Evolutionary conservation across 2,888 invertebrate species (phyloP).

Genomic region (Drosophila neotestacea): DNA sequence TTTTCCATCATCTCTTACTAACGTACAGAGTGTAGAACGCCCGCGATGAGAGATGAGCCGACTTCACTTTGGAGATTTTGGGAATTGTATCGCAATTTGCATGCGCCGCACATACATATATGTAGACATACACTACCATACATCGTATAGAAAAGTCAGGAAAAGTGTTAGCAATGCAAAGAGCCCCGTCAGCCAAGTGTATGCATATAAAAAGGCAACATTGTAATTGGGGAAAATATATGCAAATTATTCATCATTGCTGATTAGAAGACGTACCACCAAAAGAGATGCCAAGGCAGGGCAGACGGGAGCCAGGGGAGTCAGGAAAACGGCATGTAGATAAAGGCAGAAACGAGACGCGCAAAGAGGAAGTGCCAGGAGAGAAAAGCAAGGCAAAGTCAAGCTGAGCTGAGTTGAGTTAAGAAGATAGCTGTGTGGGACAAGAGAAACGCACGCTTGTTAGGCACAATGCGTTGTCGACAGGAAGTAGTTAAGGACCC

Average conservation of each 20-base stretch:
- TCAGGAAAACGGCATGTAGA: conserved; percentile 13
- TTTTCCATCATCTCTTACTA: conserved; percentile 48
- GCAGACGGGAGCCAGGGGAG: background rate
- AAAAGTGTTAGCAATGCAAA: conserved; percentile 67
- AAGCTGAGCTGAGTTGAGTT: background rate
- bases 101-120: conserved; percentile 57
- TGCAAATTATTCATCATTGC: conserved; percentile 85
- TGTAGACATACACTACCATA: conserved; percentile 34
- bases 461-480: conserved; percentile 66
- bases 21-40: conserved; percentile 1
- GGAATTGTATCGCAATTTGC: conserved; percentile 80
- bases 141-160: conserved; percentile 34
- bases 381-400: conserved; percentile 14
- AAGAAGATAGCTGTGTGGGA: background rate
- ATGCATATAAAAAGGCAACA: conserved; percentile 80
- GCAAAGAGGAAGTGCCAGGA: conserved; percentile 9
- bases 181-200: conserved; percentile 41
- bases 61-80: conserved; percentile 78
- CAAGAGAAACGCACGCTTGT: conserved; percentile 64
- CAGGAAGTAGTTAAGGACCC: conserved; percentile 75
- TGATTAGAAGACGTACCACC: conserved; percentile 81
- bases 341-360: conserved; percentile 39
- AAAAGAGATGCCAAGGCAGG: conserved; percentile 49
- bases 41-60: conserved; percentile 48
- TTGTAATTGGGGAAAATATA: conserved; percentile 82